phyloP scores from a whole-genome alignment of 2,888 invertebrate species.

The Branchipolynoe longqiensis region DNA sequence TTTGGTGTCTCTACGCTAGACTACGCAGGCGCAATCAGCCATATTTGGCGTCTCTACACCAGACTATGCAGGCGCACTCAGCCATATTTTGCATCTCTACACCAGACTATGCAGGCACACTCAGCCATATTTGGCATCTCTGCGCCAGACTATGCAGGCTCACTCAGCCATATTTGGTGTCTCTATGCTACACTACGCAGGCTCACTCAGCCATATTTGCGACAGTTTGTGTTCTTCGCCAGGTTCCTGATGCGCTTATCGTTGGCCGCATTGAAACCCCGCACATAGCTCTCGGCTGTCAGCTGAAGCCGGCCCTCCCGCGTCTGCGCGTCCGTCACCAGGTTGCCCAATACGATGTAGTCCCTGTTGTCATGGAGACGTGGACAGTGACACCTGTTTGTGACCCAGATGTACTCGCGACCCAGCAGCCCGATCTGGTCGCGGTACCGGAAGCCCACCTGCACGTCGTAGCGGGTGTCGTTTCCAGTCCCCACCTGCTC shows the following conservation, averaged over 20 bases:
- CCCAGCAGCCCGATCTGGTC: conserved; percentile 23
- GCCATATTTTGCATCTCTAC: too few species aligned
- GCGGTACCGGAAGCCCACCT: conserved; percentile 14
- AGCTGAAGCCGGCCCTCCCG: conserved; percentile 36
- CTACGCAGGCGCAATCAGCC: too few species aligned
- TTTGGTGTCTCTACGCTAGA: too few species aligned
- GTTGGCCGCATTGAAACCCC: conserved; percentile 14
- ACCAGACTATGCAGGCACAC: too few species aligned
- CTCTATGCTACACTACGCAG: neutral
- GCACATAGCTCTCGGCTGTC: conserved; percentile 8
- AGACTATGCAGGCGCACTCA: too few species aligned
- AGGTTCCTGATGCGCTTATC: conserved; percentile 39
- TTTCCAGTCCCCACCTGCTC: conserved; percentile 32
- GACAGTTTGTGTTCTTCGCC: conserved; percentile 47
- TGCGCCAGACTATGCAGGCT: neutral
- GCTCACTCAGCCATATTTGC: conserved; percentile 27
- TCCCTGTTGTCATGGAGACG: conserved; percentile 30
- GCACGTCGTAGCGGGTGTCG: conserved; percentile 51
- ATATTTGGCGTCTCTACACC: too few species aligned
- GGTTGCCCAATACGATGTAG: conserved; percentile 27
- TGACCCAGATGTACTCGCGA: conserved; percentile 53
- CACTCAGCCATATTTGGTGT: neutral
- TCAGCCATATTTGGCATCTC: too few species aligned
- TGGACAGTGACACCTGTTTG: conserved; percentile 52
- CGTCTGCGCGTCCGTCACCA: conserved; percentile 23